These are phyloP conservation scores for Crax fasciolata DNA, from an alignment of 2,797 vertebrate genomes.

Conservation along the genomic window DNA sequence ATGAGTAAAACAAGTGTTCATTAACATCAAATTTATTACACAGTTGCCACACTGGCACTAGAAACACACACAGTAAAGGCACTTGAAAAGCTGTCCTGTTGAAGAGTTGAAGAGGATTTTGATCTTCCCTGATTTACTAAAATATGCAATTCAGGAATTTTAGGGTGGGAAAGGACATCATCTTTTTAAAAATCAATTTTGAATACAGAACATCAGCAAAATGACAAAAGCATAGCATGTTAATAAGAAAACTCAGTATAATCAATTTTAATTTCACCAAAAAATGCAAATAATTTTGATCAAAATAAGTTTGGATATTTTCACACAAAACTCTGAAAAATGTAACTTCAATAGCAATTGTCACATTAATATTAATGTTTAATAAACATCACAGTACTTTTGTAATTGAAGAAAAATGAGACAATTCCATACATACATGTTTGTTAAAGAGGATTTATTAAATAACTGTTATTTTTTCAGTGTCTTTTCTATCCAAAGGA, in stretches of 20 bases:
- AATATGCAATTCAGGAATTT: neutral
- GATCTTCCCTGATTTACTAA: neutral
- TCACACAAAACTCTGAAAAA: neutral
- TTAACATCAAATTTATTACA: neutral
- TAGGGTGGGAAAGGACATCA: neutral
- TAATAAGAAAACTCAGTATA: neutral
- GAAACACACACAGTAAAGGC: neutral
- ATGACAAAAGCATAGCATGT: neutral
- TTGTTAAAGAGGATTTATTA: neutral
- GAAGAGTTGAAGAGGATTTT: neutral
- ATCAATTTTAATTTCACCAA: neutral
- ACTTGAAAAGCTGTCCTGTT: neutral
- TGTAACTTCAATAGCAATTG: neutral
- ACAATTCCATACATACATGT: neutral
- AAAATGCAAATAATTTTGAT: neutral
- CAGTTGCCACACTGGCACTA: neutral
- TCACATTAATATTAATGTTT: neutral
- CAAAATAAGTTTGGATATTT: neutral
- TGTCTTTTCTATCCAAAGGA: neutral
- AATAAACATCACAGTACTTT: neutral
- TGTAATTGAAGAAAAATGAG: neutral
- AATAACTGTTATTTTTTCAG: neutral
- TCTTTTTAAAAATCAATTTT: neutral
- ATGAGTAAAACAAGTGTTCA: neutral
- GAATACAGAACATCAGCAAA: neutral